phyloP scores from a whole-genome alignment of 2,797 vertebrate genomes.

The Acipenser oxyrinchus region DNA sequence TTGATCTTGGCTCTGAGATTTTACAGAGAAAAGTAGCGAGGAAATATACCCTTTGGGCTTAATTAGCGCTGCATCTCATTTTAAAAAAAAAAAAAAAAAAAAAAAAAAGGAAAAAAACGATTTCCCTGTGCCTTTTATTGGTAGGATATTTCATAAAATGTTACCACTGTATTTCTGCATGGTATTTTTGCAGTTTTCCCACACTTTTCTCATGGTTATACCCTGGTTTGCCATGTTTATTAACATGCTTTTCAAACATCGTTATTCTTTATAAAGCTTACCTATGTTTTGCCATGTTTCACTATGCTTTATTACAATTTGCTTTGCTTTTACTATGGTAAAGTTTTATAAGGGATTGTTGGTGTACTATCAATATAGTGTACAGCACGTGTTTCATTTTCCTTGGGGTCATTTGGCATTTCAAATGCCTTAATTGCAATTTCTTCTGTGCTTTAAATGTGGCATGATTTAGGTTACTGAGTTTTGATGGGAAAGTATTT shows the following conservation, averaged over 20 bases:
- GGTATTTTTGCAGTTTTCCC: too few relatives aligned
- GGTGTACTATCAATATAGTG: too few relatives aligned
- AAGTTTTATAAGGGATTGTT: too few relatives aligned
- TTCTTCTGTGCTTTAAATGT: background rate
- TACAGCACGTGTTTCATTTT: background rate
- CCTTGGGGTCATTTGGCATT: background rate
- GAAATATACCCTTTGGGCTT: conserved; percentile 1
- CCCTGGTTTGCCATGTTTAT: too few relatives aligned
- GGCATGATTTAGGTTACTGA: too few relatives aligned
- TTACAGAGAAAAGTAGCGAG: background rate
- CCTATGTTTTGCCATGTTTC: too few relatives aligned
- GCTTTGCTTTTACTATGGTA: too few relatives aligned
- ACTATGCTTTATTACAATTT: too few relatives aligned
- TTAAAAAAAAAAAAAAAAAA: background rate
- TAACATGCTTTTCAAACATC: too few relatives aligned
- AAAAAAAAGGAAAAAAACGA: background rate
- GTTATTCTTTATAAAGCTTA: too few relatives aligned
- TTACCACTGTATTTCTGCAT: background rate
- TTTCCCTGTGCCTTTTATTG: background rate
- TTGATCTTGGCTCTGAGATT: too few relatives aligned
- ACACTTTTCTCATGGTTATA: too few relatives aligned
- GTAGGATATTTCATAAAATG: background rate
- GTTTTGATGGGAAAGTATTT: background rate
- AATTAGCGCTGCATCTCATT: conserved; percentile 4
- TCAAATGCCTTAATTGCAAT: background rate